Evolutionary conservation across 2,113 vertebrate genomes (phyloP), one percentile per base, ranked within the genome.

Genomic region (Solea solea): DNA sequence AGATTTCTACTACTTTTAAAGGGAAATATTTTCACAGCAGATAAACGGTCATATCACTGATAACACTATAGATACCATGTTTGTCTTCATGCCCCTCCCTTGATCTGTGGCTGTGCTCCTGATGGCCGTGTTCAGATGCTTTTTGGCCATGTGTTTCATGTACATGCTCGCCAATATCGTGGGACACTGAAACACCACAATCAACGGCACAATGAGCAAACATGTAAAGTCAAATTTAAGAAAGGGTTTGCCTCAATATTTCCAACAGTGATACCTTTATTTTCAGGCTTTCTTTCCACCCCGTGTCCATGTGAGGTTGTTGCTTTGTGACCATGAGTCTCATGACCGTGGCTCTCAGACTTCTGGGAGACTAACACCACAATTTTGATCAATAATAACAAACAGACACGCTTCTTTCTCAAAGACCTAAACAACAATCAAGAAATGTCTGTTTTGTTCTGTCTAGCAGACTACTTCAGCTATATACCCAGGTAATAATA

Each of bases 261-360:
- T 34, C 1, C 34, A 6, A 27, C 13, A 56, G 13, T 8, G 11
- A 34, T 34, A 56, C 28, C 54, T 56, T 39, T 39, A 3, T 15
- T 50, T 50, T 50, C 48, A 5, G 48, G 34, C 5, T 9, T 5
- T 56, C 11, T 34, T 54, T 34, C 13, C 13, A 10, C 14, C 41
- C 21, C 25, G 2, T 57, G 41, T 52, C 46, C 14, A 55, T 57
- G 41, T 52, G 58, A 12, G n/a, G 13, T 25, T 41, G 52, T 25
- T 51, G 50, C 57, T 59, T 55, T 39, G 13, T 56, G 52, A 27
- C 48, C 15, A 14, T 56, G 57, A 42, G 59, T 16, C 42, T 63
- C 63, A 8, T 71, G 56, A 44, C 11, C 10, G n/a, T 83, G 28
- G 52, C 42, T 72, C 25, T 57, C 71, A 9, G 40, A 51, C 7